Percentiles rank a stretch among this genome's conserved stretches.
Evolutionary conservation across 2,113 vertebrate genomes (phyloP).

Genomic region (Morone chrysops): DNA sequence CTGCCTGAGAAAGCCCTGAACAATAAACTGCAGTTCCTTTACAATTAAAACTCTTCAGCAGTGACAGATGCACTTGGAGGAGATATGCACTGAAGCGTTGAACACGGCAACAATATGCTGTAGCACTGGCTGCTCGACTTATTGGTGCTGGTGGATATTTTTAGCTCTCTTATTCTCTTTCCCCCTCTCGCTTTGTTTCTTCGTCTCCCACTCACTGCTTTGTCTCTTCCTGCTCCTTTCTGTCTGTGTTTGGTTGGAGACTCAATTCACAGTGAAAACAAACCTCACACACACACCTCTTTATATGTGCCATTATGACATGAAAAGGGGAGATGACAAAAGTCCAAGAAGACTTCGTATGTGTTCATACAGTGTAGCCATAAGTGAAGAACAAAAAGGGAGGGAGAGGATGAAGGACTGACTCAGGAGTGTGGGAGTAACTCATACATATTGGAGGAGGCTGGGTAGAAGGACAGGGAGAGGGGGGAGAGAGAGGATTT

Average conservation of each 20-base stretch:
- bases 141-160: conserved; percentile 46
- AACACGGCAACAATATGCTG: conserved; percentile 8
- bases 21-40: conserved; percentile 26
- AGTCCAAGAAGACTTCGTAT: neutral
- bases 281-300: neutral
- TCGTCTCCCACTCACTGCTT: conserved; percentile 34
- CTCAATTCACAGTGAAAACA: conserved; percentile 7
- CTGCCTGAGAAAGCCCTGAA: conserved; percentile 11
- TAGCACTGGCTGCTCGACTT: neutral
- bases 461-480: neutral
- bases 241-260: neutral
- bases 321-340: neutral
- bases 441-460: neutral
- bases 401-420: conserved; percentile 9
- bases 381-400: neutral
- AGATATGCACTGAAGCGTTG: neutral
- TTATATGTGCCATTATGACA: neutral
- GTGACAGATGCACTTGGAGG: conserved; percentile 4
- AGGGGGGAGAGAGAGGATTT: neutral
- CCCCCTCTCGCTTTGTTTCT: conserved; percentile 9
- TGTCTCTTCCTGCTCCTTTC: conserved; percentile 14
- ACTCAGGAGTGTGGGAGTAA: conserved; percentile 15
- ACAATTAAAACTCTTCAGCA: neutral
- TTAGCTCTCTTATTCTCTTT: conserved; percentile 27
- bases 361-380: neutral